Evolutionary conservation across 2,113 vertebrate genomes (phyloP), one percentile per base, ranked within the genome.

Genomic region (Panthera tigris): DNA sequence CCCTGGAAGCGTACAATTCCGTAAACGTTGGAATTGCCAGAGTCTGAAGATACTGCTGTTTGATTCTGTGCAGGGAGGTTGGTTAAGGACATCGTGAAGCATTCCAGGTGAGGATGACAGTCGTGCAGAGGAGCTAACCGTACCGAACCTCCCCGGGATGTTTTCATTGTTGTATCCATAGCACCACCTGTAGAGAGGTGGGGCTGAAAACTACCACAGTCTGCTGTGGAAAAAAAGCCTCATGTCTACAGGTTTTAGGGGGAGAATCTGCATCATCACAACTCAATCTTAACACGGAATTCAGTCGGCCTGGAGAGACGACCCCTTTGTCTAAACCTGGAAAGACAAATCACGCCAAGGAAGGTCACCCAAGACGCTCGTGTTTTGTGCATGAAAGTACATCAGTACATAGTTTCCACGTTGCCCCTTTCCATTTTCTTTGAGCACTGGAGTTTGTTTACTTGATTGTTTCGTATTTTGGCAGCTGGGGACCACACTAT

Each of bases 401-500:
- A 97, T 97, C 97, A 87, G 89, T 98, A 95, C 96, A 36, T 88
- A 86, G 97, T 98, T 98, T 97, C 96, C 93, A 79, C 96, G 97
- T 96, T 0, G 4, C 97, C 97, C 80, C 89, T 98, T 98, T 97
- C 95, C 82, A 94, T 97, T 97, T 97, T 98, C 97, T 98, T 91
- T 97, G 92, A 98, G 94, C 48, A 0, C 68, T 71, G 94, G 94
- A 89, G 74, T 93, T 98, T 98, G 94, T 97, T 98, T 93, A 50
- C 98, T 98, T 33, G 5, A 91, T 94, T 96, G 97, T 97, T 98
- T 98, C 94, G 95, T 97, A 97, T 98, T 96, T 97, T 96, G 98
- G 94, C 92, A 98, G 95, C 98, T 97, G 94, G 94, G 94, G 91
- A 98, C 84, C 76, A 29, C 97, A 86, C 94, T 98, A 95, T 97